A percentile compares a stretch with the other conserved stretches of the same genome.
Evolutionary conservation across 2,888 invertebrate genomes (phyloP).

Genomic region (Deroplatys truncata): DNA sequence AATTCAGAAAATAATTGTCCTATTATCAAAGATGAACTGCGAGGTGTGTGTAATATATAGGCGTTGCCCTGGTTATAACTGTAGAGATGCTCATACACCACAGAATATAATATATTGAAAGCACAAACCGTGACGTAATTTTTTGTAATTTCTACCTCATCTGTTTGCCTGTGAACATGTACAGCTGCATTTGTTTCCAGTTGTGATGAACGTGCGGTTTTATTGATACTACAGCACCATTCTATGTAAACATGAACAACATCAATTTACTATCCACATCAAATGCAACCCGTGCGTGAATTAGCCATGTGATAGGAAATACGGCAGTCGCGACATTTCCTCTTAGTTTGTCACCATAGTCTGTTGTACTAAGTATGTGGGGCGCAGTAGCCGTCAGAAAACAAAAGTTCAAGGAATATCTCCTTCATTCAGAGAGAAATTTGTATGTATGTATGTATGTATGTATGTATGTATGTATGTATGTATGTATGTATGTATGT

Average conservation of each 20-base stretch:
- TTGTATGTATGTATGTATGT: too few relatives aligned
- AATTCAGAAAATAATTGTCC: too few relatives aligned
- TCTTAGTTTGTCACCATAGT: not conserved
- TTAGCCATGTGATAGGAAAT: not conserved
- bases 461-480: too few relatives aligned
- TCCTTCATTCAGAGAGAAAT: too few relatives aligned
- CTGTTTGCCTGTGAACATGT: not conserved
- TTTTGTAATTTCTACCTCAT: not conserved
- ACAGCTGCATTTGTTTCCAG: not conserved
- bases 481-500: too few relatives aligned
- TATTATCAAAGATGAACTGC: too few relatives aligned
- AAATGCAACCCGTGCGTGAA: not conserved
- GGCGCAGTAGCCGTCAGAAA: too few relatives aligned
- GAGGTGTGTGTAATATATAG: too few relatives aligned
- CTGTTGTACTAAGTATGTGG: too few relatives aligned
- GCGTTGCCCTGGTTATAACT: too few relatives aligned
- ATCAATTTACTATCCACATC: not conserved
- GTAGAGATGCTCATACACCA: not conserved
- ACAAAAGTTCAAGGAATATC: too few relatives aligned
- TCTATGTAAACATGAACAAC: not conserved
- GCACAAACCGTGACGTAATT: not conserved
- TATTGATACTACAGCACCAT: not conserved
- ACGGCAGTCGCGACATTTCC: not conserved
- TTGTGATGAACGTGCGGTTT: not conserved
- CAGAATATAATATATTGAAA: not conserved